These are phyloP conservation scores for Sitta carolinensis DNA, from an alignment of 2,797 vertebrate species.

Conservation along the genomic window DNA sequence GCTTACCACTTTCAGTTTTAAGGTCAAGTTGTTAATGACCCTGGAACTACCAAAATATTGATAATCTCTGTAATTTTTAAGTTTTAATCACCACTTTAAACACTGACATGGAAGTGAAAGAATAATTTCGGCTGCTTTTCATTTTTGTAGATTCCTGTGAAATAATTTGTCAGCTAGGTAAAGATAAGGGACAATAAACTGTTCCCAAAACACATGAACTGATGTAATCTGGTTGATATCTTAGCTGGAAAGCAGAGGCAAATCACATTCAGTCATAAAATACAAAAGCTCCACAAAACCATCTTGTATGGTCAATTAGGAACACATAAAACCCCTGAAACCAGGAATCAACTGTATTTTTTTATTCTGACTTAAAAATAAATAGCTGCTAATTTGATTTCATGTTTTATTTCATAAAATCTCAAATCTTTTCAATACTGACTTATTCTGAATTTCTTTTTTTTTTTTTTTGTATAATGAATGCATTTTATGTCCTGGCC, in stretches of 20 bases:
- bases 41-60: neutral
- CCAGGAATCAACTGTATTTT: neutral
- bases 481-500: neutral
- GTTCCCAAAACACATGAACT: neutral
- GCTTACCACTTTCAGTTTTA: neutral
- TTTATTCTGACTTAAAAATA: neutral
- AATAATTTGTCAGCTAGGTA: neutral
- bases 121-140: neutral
- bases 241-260: neutral
- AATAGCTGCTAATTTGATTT: rapidly evolving
- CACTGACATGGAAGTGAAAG: neutral
- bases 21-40: rapidly evolving
- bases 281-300: neutral
- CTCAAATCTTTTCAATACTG: neutral
- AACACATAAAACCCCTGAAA: neutral
- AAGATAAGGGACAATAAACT: neutral
- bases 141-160: neutral
- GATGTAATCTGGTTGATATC: neutral
- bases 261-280: neutral
- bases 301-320: neutral
- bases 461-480: neutral
- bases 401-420: neutral
- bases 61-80: neutral
- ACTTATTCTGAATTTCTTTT: neutral
- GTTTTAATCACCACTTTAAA: neutral